phyloP scores from a whole-genome alignment of 1,140 invertebrate species.

The Stratiolaelaps scimitus region DNA sequence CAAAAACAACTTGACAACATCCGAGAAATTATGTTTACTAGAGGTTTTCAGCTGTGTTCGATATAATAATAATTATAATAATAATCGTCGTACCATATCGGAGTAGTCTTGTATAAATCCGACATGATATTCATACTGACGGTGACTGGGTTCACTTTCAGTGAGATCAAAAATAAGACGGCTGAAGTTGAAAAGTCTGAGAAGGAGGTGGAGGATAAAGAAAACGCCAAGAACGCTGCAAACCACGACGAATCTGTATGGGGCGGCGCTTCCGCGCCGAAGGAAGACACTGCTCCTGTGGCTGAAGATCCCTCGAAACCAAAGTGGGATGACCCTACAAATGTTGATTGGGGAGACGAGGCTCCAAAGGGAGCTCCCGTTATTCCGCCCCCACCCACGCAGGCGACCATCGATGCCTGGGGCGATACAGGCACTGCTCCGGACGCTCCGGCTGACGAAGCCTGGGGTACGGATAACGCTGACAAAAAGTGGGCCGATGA shows the following conservation, averaged over 20 bases:
- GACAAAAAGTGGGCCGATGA: constrained; percentile 49
- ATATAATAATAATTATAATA: too few relatives aligned
- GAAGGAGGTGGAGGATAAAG: constrained; percentile 31
- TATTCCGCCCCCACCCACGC: background rate
- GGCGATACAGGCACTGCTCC: background rate
- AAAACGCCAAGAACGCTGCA: constrained; percentile 30
- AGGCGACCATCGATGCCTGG: constrained; percentile 17
- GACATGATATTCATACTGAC: too few relatives aligned
- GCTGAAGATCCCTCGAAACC: constrained; percentile 32
- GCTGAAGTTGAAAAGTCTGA: constrained; percentile 26
- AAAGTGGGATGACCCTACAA: constrained; percentile 31
- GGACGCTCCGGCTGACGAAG: background rate
- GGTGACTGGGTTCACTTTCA: background rate
- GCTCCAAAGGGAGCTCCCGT: constrained; percentile 21
- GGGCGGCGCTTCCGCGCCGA: constrained; percentile 21
- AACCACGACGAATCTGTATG: constrained; percentile 32
- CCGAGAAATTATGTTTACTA: too few relatives aligned
- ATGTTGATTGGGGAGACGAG: constrained; percentile 31
- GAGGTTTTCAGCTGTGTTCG: too few relatives aligned
- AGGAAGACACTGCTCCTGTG: constrained; percentile 28
- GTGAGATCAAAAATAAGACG: constrained; percentile 15
- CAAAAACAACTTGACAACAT: too few relatives aligned
- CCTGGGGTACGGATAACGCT: constrained; percentile 61
- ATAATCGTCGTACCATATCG: too few relatives aligned
- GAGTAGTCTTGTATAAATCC: too few relatives aligned